Base-by-base conservation (phyloP, 2,797 vertebrate genomes). In the Myoxocephalus aenaeus region DNA sequence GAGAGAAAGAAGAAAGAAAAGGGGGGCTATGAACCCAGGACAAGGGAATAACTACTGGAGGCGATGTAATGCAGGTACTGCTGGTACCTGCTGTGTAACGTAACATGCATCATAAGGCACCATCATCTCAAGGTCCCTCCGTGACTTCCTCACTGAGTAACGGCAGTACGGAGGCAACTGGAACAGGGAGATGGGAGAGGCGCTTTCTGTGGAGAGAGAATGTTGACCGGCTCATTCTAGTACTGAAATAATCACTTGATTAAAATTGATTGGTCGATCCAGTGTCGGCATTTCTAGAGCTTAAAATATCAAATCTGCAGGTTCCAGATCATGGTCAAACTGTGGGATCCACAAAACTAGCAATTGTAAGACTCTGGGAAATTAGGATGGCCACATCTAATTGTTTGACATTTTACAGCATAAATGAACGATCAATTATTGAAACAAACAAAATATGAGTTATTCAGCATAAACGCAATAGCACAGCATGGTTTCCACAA, bases 51-150 rank as follows among this genome's bases (percentile, higher is more conserved):
- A 59, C 20, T 1, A 14, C 17, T 6, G 15, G 3, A 14, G 14
- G 42, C 36, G 17, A 57, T 34, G 13, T 18, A 50, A 10, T 1
- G 12, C 22, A 65, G 40, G 27, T 3, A 57, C 36, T 3, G 65
- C 36, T 2, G 36, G 11, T 91, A 96, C 95, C 95, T 95, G 88
- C 65, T 88, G 84, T 48, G 63, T 86, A 32, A 95, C 76, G 80
- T 94, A 93, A 88, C 95, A 96, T 5, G 92, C 93, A 71, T 94
- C 87, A 66, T 93, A 95, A 5, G 93, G 85, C 20, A 88, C 90
- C 20, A 70, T 90, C 81, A 96, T 81, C 62, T 92, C 79, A 12
- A 95, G 72, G 58, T 92, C 82, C 27, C 65, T 75, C 90, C 82
- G 74, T 1, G 87, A 91, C 2, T 59, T 75, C 82, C 59, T 92